Conservation (phyloP, 2,888 invertebrate species). For the Emmelina monodactyla region DNA sequence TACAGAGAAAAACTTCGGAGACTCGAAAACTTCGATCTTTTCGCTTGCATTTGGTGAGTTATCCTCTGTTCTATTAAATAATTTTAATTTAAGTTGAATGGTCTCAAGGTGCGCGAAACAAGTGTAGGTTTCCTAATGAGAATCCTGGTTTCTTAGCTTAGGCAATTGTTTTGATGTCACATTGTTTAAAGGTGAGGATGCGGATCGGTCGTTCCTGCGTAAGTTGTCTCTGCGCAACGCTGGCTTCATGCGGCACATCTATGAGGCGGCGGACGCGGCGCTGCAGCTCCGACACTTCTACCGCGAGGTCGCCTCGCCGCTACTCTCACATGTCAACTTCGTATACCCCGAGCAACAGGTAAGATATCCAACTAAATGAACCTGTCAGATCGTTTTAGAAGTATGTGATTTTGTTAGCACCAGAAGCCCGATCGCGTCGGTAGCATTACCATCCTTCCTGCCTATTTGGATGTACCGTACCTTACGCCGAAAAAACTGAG, state of each 20-base stretch:
- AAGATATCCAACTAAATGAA: conserved; percentile 2
- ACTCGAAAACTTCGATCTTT: conserved; percentile 64
- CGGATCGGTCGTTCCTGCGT: conserved; percentile 71
- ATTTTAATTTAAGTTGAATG: too few species aligned
- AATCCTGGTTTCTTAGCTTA: background rate
- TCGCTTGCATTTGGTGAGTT: conserved; percentile 72
- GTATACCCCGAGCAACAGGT: conserved; percentile 67
- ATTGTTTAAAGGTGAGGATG: conserved; percentile 57
- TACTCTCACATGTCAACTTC: conserved; percentile 71
- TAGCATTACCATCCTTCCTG: too few species aligned
- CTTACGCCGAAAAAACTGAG: too few species aligned
- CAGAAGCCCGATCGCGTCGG: too few species aligned
- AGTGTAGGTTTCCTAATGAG: background rate
- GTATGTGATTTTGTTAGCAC: too few species aligned
- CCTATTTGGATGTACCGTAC: too few species aligned
- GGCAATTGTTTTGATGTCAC: background rate
- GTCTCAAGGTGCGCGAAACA: background rate
- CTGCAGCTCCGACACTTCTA: conserved; percentile 73
- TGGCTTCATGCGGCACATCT: conserved; percentile 75
- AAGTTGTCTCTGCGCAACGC: conserved; percentile 70
- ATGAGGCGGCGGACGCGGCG: conserved; percentile 74
- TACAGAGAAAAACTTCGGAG: conserved; percentile 54
- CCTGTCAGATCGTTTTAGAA: too few species aligned
- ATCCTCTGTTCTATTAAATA: too few species aligned
- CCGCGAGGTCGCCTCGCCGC: conserved; percentile 72